Evolutionary conservation across 2,888 invertebrate species (phyloP).

Genomic region (Hirtodrosophila histrioides): DNA sequence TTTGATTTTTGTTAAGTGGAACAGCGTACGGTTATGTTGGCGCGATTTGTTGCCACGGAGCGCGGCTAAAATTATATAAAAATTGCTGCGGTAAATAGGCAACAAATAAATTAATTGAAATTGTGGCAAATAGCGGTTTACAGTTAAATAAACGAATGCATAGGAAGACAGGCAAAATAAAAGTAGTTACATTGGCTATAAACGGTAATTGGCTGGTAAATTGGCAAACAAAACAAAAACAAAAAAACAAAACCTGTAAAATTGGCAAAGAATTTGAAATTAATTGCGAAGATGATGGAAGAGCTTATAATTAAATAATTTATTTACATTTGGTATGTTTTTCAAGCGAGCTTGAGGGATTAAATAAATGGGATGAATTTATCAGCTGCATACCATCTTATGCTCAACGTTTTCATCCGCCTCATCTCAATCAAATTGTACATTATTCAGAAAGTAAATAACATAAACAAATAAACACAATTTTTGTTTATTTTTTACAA

Average conservation of each 20-base stretch:
- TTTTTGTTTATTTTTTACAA: no score
- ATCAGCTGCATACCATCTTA: no score
- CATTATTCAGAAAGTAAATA: no score
- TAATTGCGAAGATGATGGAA: slow-evolving; percentile 23
- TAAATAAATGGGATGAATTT: no score
- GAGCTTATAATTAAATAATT: neutral
- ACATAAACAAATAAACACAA: no score
- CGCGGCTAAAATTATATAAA: slow-evolving; percentile 53
- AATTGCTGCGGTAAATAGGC: slow-evolving; percentile 66
- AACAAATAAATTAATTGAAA: slow-evolving; percentile 72
- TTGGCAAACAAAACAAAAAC: neutral
- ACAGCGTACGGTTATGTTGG: slow-evolving; percentile 64
- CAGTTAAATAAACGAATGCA: slow-evolving; percentile 50
- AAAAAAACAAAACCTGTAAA: slow-evolving; percentile 2
- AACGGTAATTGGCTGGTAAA: slow-evolving; percentile 39
- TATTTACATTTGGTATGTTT: no score
- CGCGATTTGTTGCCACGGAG: slow-evolving; percentile 40
- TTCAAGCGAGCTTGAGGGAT: no score
- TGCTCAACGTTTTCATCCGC: no score
- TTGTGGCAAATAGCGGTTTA: slow-evolving; percentile 69
- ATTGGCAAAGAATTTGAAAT: slow-evolving; percentile 17
- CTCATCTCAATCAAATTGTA: no score
- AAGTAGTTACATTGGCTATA: slow-evolving; percentile 9
- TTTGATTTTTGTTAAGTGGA: slow-evolving; percentile 51
- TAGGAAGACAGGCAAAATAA: slow-evolving; percentile 10